phyloP scores from a whole-genome alignment of 2,888 invertebrate genomes.

The Acheta domesticus region DNA sequence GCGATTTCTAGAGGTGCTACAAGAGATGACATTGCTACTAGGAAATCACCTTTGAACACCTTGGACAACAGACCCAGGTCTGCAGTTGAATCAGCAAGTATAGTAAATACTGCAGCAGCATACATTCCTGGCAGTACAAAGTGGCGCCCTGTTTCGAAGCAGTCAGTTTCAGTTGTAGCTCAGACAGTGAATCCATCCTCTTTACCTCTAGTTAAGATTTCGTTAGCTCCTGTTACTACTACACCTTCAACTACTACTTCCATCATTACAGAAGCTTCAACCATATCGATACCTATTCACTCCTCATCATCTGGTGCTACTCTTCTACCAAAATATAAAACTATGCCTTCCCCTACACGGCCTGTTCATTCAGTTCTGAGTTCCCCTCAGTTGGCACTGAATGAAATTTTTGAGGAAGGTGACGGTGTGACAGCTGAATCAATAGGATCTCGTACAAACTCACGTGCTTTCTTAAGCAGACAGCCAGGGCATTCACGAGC shows the following conservation, averaged over 20 bases:
- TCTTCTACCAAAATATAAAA: conserved; percentile 53
- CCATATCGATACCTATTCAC: conserved; percentile 54
- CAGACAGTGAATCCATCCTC: background rate
- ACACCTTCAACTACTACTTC: conserved; percentile 37
- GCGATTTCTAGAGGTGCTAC: background rate
- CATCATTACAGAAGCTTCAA: conserved; percentile 54
- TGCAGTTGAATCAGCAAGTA: conserved; percentile 40
- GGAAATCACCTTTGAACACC: background rate
- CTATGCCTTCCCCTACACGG: conserved; percentile 57
- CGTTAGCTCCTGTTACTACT: conserved; percentile 19
- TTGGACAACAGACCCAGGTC: conserved; percentile 43
- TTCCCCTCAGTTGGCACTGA: conserved; percentile 52
- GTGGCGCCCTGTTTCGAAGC: conserved; percentile 29
- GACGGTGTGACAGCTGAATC: conserved; percentile 41
- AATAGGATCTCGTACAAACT: conserved; percentile 18
- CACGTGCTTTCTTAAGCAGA: conserved; percentile 27
- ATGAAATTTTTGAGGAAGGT: conserved; percentile 66
- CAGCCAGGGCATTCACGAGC: conserved; percentile 31
- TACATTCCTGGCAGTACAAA: conserved; percentile 32
- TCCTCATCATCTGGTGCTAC: conserved; percentile 43
- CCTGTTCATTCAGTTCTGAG: conserved; percentile 49
- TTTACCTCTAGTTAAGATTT: conserved; percentile 12
- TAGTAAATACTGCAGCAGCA: conserved; percentile 24
- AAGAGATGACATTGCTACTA: conserved; percentile 20
- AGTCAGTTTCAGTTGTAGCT: conserved; percentile 11